These are phyloP conservation scores for Hirtodrosophila duncani DNA, from an alignment of 2,888 invertebrate species.

Conservation along the genomic window DNA sequence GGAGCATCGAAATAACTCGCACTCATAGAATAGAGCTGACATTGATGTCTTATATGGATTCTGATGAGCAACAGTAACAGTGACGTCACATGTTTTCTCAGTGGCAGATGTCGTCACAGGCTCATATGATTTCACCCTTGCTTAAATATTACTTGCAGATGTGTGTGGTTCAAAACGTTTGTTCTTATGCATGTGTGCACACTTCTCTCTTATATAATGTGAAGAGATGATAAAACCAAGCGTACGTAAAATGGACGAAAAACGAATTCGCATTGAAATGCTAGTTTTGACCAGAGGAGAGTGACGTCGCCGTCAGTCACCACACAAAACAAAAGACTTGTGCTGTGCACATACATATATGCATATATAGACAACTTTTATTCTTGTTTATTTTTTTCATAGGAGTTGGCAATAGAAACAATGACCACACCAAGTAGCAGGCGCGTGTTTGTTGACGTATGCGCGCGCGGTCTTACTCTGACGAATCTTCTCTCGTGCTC, in stretches of 20 bases:
- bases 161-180: no score
- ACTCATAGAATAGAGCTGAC: not conserved
- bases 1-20: no score
- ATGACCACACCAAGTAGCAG: slow-evolving; percentile 19
- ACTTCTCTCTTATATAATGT: no score
- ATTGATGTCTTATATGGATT: not conserved
- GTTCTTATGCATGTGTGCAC: slow-evolving; percentile 16
- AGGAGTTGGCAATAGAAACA: slow-evolving; percentile 1
- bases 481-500: not conserved
- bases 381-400: slow-evolving; percentile 29
- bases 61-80: not conserved
- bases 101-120: slow-evolving; percentile 38
- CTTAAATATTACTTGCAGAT: no score
- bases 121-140: slow-evolving; percentile 46
- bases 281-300: slow-evolving; percentile 14
- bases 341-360: not conserved
- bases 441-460: slow-evolving; percentile 32
- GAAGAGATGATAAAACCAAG: no score
- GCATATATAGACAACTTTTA: slow-evolving; percentile 20
- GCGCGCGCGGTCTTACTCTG: slow-evolving; percentile 1
- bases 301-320: not conserved
- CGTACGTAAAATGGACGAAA: slow-evolving; percentile 13
- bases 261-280: slow-evolving; percentile 38
- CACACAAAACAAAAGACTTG: slow-evolving; percentile 31
- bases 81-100: slow-evolving; percentile 51